Percentiles rank a stretch among this genome's conserved stretches.
These are phyloP conservation scores for Scaptomyza caliginosa DNA, from an alignment of 2,888 invertebrate species.

Conservation along the genomic window DNA sequence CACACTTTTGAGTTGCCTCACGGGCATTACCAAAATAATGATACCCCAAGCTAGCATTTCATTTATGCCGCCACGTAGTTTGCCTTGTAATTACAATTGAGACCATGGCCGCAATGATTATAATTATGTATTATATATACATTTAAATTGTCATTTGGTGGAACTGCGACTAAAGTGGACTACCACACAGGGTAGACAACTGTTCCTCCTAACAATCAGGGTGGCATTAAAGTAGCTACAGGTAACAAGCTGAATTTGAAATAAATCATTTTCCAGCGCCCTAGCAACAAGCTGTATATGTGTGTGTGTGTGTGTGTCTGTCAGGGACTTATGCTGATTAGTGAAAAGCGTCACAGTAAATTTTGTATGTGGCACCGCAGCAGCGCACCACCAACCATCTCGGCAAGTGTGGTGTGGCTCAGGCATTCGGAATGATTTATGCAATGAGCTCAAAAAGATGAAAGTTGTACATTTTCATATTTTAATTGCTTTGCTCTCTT, in stretches of 20 bases:
- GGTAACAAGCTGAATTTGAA: conserved; percentile 64
- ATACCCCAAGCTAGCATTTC: conserved; percentile 2
- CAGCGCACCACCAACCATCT: conserved; percentile 1
- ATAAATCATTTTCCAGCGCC: conserved; percentile 70
- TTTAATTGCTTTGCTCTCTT: conserved; percentile 82
- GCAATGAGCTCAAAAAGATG: conserved; percentile 79
- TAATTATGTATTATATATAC: conserved; percentile 74
- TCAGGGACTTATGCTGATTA: conserved; percentile 77
- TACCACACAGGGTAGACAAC: background rate
- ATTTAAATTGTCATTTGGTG: conserved; percentile 53
- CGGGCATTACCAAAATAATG: conserved; percentile 63
- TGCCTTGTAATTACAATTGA: conserved; percentile 75
- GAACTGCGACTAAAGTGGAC: conserved; percentile 25
- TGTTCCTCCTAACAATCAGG: conserved; percentile 3
- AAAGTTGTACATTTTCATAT: conserved; percentile 81
- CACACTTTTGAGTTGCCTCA: conserved; percentile 69
- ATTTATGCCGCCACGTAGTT: conserved; percentile 52
- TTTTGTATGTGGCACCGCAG: conserved; percentile 48
- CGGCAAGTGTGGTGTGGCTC: conserved; percentile 34
- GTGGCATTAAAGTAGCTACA: conserved; percentile 69
- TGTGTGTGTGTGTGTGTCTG: conserved; percentile 43
- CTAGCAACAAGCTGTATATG: conserved; percentile 38
- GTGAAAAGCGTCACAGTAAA: conserved; percentile 77
- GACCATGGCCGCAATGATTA: conserved; percentile 74
- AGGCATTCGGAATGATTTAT: conserved; percentile 77